Conservation (phyloP, 1,140 invertebrate genomes). For the Eciton burchellii region DNA sequence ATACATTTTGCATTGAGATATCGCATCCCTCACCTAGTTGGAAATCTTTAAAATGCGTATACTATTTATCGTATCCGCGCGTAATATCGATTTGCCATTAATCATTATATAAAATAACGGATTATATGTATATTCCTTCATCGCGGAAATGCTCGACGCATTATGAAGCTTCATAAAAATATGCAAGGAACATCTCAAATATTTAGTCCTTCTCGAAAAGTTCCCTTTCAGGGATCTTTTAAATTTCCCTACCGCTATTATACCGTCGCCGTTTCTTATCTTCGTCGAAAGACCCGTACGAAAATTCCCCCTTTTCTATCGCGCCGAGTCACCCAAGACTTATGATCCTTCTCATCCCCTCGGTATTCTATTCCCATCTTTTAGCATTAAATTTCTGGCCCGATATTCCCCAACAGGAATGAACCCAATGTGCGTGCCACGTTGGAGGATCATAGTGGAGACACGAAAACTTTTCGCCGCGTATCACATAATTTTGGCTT, state of each 20-base stretch:
- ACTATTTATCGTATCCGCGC: neutral
- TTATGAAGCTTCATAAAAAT: neutral
- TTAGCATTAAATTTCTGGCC: slow-evolving; percentile 42
- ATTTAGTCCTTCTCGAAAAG: slow-evolving; percentile 18
- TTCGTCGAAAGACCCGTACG: neutral
- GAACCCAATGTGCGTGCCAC: neutral
- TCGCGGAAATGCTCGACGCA: neutral
- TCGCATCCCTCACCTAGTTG: neutral
- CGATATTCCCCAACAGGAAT: neutral
- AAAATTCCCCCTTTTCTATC: neutral
- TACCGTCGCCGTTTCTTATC: neutral
- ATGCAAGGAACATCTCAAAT: neutral
- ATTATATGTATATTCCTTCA: neutral
- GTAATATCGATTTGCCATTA: neutral
- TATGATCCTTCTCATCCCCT: neutral
- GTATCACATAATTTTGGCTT: slow-evolving; percentile 21
- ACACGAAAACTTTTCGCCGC: slow-evolving; percentile 30
- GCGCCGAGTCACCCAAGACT: slow-evolving; percentile 22
- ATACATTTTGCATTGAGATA: neutral
- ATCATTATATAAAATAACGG: neutral
- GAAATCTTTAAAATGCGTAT: neutral
- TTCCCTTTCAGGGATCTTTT: neutral
- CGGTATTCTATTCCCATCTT: slow-evolving; percentile 26
- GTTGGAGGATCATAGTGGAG: neutral
- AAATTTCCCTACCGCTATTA: slow-evolving; percentile 2